These are phyloP conservation scores for Zaprionus tsacasi DNA, from an alignment of 1,140 invertebrate species.

Conservation along the genomic window DNA sequence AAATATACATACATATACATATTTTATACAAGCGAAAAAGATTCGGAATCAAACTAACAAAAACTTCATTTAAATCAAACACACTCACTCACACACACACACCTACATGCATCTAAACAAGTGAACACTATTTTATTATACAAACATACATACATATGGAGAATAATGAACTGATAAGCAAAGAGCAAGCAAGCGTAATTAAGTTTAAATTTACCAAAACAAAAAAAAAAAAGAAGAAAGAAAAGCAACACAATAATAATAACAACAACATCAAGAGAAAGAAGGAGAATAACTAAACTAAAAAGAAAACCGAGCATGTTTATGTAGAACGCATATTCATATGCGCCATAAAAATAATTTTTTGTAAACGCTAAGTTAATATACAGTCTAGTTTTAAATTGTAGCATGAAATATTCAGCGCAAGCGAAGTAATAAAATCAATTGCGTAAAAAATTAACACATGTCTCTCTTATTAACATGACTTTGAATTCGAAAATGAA, in stretches of 20 bases:
- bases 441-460: constrained; percentile 30
- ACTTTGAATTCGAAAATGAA: constrained; percentile 10
- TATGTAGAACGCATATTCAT: constrained; percentile 34
- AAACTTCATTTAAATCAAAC: constrained; percentile 21
- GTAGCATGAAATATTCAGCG: constrained; percentile 73
- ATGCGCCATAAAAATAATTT: constrained; percentile 63
- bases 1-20: constrained; percentile 52
- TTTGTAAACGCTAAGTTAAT: constrained; percentile 67
- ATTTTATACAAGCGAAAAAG: constrained; percentile 56
- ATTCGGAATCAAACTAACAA: constrained; percentile 18
- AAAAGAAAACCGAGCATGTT: neutral
- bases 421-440: constrained; percentile 53
- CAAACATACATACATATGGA: constrained; percentile 57
- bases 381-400: constrained; percentile 68
- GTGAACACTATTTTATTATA: constrained; percentile 56
- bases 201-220: constrained; percentile 52
- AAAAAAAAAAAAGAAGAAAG: constrained; percentile 34
- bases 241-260: constrained; percentile 5
- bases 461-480: neutral
- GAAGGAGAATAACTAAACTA: constrained; percentile 3
- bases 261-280: constrained; percentile 27
- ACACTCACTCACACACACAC: constrained; percentile 5
- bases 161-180: constrained; percentile 80
- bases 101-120: constrained; percentile 23
- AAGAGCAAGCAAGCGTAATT: constrained; percentile 69